Base-by-base conservation (phyloP, 2,113 vertebrate species). In the Sakesphorus luctuosus region DNA sequence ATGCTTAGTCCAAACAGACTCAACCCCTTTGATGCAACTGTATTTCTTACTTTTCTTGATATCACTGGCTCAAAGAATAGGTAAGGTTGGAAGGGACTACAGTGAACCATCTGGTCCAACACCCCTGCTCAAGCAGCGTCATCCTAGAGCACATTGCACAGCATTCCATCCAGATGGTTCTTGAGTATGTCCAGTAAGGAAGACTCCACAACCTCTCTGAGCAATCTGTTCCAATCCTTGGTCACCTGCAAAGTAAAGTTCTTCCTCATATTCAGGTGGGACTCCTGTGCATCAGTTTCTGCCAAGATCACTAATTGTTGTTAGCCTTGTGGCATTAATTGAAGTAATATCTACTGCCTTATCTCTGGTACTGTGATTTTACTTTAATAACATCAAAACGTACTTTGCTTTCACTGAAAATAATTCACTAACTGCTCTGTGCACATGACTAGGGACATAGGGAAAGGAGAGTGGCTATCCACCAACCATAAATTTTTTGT, bases 401-500 rank as follows among this genome's bases (percentile, higher is more conserved):
- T 61, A 38, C 18, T 73, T 84, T 62, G 63, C 21, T 66, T 78
- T 71, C 49, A 24, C 17, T 58, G 50, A 84, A 46, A 85, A 62
- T 35, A 74, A 78, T n/a, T 81, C 18, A 58, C 40, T 58, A 73
- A 25, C 47, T 62, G 25, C 31, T 49, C 50, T 58, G 33, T n/a
- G 38, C n/a, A 40, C 17, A 24, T 33, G n/a, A 71, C 4, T 49
- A 66, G 68, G 25, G 46, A 38, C 26, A 40, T 6, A 65, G 13
- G 25, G 24, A 75, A 78, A 72, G 13, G 62, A 76, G 19, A 87
- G 9, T 3, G 2, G 53, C n/a, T 78, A 31, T 28, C 18, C 35
- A 46, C 18, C 0, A 0, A 11, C 19, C 2, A 1, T 31, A 24
- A 5, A 10, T 40, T 74, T 68, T 53, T 53, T 52, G 0, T 7